Conservation (phyloP, 92 coral and sea anemone species). For the Anthopleura xanthogrammica region DNA sequence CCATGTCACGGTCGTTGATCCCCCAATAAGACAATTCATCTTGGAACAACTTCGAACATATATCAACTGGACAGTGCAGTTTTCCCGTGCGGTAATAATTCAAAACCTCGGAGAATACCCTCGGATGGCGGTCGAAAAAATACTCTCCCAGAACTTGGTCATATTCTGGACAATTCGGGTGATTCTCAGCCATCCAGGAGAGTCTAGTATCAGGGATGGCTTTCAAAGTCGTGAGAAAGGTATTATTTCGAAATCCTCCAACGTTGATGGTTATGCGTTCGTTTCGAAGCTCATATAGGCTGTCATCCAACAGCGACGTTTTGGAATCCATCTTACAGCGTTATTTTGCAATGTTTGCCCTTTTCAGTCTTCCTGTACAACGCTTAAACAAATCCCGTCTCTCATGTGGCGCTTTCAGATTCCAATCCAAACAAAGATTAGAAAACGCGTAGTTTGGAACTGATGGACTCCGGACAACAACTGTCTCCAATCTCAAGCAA, state of each 20-base stretch:
- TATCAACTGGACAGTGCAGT: conserved; percentile 91
- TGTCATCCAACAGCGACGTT: conserved; percentile 21
- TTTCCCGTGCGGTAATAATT: conserved; percentile 95
- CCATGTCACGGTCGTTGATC: conserved; percentile 87
- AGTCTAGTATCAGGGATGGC: conserved; percentile 89
- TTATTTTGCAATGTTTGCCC: not conserved
- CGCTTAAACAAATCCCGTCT: conserved; percentile 3
- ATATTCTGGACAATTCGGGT: conserved; percentile 85
- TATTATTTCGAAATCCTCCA: conserved; percentile 88
- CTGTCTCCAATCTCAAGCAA: not conserved
- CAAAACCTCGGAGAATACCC: conserved; percentile 85
- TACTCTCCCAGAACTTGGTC: conserved; percentile 84
- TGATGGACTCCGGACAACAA: not conserved
- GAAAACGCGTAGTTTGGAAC: not conserved
- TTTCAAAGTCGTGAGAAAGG: conserved; percentile 76
- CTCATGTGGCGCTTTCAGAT: not conserved
- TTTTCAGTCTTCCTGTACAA: not conserved
- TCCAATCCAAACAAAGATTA: not conserved
- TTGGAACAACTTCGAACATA: conserved; percentile 80
- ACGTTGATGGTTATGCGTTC: conserved; percentile 83
- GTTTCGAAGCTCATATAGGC: conserved; percentile 55
- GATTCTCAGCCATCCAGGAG: conserved; percentile 94
- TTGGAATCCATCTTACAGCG: conserved; percentile 26
- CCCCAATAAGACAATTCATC: conserved; percentile 99
- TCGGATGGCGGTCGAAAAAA: conserved; percentile 93